phyloP scores from a whole-genome alignment of 2,113 vertebrate genomes.

The Neotragus pygmaeus region DNA sequence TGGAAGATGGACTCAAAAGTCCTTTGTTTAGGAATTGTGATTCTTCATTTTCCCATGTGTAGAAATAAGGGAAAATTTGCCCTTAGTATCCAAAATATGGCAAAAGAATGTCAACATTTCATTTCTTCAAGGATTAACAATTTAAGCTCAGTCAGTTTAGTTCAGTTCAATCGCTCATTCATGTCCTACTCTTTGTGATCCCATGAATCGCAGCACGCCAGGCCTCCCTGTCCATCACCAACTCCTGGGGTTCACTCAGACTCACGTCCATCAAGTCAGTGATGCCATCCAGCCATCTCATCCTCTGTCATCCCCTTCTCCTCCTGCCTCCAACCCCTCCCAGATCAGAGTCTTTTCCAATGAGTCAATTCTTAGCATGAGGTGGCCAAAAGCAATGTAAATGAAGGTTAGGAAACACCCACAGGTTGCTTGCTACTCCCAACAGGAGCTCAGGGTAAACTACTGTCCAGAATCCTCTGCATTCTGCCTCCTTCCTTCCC shows the following conservation, averaged over 20 bases:
- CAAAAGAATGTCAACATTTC: not conserved
- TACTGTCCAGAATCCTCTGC: not conserved
- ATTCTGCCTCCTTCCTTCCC: not conserved
- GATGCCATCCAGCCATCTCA: no score
- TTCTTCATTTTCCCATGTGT: not conserved
- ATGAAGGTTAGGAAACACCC: not conserved
- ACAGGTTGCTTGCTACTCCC: not conserved
- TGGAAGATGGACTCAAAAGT: not conserved
- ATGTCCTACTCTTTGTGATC: no score
- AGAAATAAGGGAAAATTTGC: not conserved
- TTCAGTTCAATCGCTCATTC: no score
- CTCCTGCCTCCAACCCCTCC: no score
- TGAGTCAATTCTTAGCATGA: no score
- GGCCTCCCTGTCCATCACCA: no score
- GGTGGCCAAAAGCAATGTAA: not conserved
- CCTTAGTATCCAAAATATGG: not conserved
- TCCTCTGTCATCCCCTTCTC: no score
- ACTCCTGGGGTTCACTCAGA: no score
- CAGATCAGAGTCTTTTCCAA: no score
- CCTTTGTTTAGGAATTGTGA: not conserved
- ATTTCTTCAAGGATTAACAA: not conserved
- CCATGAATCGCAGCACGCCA: fast-evolving
- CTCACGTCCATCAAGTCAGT: no score
- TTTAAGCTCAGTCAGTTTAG: not conserved
- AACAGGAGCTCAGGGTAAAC: not conserved